Evolutionary conservation across 2,888 invertebrate species (phyloP).

Genomic region (Argyresthia albistria): DNA sequence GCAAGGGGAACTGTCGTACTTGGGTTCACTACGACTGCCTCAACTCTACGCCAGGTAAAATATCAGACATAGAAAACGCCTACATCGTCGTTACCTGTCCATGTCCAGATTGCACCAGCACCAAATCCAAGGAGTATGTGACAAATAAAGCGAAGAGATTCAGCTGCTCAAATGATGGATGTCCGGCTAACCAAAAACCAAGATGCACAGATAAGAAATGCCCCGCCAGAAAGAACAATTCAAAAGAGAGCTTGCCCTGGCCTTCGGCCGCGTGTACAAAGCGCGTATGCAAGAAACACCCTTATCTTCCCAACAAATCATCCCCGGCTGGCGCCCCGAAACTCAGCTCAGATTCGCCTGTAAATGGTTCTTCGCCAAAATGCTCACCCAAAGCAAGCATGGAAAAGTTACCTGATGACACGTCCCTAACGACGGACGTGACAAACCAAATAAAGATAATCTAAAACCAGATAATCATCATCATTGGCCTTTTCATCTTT

Average conservation of each 20-base stretch:
- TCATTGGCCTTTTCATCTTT: too few relatives aligned
- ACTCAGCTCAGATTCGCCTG: too few relatives aligned
- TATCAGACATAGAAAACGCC: slow-evolving; percentile 44
- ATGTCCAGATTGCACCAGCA: slow-evolving; percentile 46
- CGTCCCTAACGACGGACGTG: too few relatives aligned
- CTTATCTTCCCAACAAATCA: too few relatives aligned
- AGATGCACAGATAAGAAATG: neutral
- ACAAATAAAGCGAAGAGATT: slow-evolving; percentile 16
- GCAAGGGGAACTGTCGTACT: slow-evolving; percentile 42
- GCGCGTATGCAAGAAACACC: neutral
- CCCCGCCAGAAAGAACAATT: neutral
- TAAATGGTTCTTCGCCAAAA: too few relatives aligned
- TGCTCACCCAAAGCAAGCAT: too few relatives aligned
- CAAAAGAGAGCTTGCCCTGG: neutral
- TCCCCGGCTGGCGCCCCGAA: too few relatives aligned
- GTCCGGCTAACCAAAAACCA: neutral
- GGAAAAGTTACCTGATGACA: too few relatives aligned
- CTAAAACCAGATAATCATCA: too few relatives aligned
- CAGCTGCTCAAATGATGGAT: neutral
- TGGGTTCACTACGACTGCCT: slow-evolving; percentile 53
- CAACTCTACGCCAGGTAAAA: slow-evolving; percentile 48
- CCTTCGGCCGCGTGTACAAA: neutral
- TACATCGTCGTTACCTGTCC: slow-evolving; percentile 48
- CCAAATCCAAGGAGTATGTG: slow-evolving; percentile 30
- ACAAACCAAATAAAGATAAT: too few relatives aligned